These are phyloP conservation scores for Herminia tarsipennalis DNA, from an alignment of 2,888 invertebrate genomes.

Conservation along the genomic window DNA sequence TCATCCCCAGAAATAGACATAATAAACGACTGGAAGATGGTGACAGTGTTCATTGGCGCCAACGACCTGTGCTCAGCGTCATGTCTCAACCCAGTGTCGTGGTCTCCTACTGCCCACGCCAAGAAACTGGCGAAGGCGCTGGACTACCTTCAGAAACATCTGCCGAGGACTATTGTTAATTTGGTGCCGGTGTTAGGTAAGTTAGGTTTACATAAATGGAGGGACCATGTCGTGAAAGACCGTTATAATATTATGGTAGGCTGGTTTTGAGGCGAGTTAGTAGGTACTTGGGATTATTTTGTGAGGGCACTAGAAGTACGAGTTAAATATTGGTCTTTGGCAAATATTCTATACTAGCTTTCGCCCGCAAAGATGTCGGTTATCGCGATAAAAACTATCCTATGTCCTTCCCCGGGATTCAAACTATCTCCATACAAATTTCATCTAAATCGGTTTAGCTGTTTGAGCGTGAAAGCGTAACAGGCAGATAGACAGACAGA, in stretches of 20 bases:
- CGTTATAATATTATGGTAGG: no score
- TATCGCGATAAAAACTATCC: no score
- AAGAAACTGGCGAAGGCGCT: constrained; percentile 87
- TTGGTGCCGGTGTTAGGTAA: constrained; percentile 89
- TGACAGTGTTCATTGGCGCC: constrained; percentile 91
- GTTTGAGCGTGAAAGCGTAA: no score
- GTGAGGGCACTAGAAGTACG: no score
- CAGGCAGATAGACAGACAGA: no score
- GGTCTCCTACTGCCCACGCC: constrained; percentile 87
- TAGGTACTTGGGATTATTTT: no score
- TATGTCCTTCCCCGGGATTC: no score
- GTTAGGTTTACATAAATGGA: constrained; percentile 18
- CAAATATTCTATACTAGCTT: background rate
- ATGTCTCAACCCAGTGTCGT: constrained; percentile 85
- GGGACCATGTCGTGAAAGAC: background rate
- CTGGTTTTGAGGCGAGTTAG: no score
- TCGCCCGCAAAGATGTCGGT: no score
- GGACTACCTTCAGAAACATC: constrained; percentile 87
- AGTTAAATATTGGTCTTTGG: no score
- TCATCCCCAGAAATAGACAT: constrained; percentile 86
- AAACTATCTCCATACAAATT: no score
- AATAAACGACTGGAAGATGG: constrained; percentile 90
- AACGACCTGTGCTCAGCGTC: constrained; percentile 91
- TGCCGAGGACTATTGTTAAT: constrained; percentile 90
- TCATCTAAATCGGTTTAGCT: no score